Evolutionary conservation across 2,797 vertebrate genomes (phyloP).

Genomic region (Sebastes iracundus): DNA sequence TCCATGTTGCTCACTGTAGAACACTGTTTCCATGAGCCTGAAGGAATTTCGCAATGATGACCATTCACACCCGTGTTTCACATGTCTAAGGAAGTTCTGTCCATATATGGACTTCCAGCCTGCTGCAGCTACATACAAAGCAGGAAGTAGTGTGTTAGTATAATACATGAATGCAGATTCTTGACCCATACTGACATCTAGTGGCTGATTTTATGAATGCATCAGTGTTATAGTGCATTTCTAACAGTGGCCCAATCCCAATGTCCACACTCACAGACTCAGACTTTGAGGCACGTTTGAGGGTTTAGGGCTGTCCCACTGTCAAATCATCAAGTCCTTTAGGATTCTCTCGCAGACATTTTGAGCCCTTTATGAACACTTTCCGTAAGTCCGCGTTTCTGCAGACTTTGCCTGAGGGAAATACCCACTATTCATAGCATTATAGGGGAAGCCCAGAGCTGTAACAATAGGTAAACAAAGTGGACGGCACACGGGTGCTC

Average conservation of each 20-base stretch:
- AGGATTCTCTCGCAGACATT: too few relatives aligned
- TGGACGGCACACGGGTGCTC: too few relatives aligned
- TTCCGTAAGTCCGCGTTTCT: too few relatives aligned
- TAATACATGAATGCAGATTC: neutral
- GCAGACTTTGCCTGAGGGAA: too few relatives aligned
- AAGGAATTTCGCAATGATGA: slow-evolving; percentile 40
- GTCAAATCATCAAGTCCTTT: too few relatives aligned
- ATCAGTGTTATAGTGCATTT: neutral
- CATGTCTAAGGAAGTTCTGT: slow-evolving; percentile 57
- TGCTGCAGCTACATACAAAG: slow-evolving; percentile 9
- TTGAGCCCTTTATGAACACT: too few relatives aligned
- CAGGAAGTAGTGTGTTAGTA: slow-evolving; percentile 41
- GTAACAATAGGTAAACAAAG: too few relatives aligned
- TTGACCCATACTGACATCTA: slow-evolving; percentile 58
- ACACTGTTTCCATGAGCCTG: slow-evolving; percentile 52
- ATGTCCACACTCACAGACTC: too few relatives aligned
- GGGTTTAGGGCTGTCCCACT: too few relatives aligned
- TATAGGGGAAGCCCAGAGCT: fast-evolving
- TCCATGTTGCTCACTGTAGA: slow-evolving; percentile 18
- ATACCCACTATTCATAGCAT: too few relatives aligned
- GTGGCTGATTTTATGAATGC: slow-evolving; percentile 28
- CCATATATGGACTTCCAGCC: slow-evolving; percentile 69
- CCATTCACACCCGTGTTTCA: slow-evolving; percentile 39
- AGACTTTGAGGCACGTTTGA: too few relatives aligned
- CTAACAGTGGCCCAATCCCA: too few relatives aligned